These are phyloP conservation scores for Aphodius granarius DNA, from an alignment of 2,888 invertebrate genomes.

Conservation along the genomic window DNA sequence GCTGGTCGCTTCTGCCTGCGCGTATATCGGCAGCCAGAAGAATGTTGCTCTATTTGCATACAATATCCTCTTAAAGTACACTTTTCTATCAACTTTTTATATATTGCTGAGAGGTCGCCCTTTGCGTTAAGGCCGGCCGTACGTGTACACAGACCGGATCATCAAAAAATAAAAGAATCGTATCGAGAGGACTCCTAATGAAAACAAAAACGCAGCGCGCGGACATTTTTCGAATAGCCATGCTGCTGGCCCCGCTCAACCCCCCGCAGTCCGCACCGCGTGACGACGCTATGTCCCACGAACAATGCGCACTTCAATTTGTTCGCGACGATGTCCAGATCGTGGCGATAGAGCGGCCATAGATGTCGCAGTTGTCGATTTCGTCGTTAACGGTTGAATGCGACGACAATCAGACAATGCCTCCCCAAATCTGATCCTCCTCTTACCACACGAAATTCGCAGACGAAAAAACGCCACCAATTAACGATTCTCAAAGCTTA, in stretches of 20 bases:
- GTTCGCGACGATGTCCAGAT: conserved; percentile 23
- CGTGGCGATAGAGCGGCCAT: conserved; percentile 1
- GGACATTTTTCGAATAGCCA: conserved; percentile 26
- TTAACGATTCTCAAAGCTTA: not conserved
- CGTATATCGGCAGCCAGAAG: conserved; percentile 45
- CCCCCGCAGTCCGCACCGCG: too few relatives aligned
- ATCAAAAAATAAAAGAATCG: conserved; percentile 17
- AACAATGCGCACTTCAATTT: conserved; percentile 24
- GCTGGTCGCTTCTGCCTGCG: conserved; percentile 31
- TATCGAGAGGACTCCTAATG: conserved; percentile 21
- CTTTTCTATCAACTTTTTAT: conserved; percentile 45
- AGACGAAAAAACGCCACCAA: not conserved
- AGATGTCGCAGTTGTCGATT: not conserved
- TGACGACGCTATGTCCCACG: conserved; percentile 25
- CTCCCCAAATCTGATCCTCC: not conserved
- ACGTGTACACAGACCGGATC: conserved; percentile 20
- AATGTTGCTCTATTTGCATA: conserved; percentile 50
- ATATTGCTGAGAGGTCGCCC: conserved; percentile 32
- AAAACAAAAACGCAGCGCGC: conserved; percentile 17
- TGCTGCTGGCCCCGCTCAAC: too few relatives aligned
- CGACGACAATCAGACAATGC: not conserved
- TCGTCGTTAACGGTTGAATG: not conserved
- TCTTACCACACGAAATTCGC: not conserved
- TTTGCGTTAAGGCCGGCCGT: conserved; percentile 22
- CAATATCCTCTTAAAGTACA: conserved; percentile 50